Conservation (phyloP, 2,113 vertebrate genomes). For the Dromas ardeola region DNA sequence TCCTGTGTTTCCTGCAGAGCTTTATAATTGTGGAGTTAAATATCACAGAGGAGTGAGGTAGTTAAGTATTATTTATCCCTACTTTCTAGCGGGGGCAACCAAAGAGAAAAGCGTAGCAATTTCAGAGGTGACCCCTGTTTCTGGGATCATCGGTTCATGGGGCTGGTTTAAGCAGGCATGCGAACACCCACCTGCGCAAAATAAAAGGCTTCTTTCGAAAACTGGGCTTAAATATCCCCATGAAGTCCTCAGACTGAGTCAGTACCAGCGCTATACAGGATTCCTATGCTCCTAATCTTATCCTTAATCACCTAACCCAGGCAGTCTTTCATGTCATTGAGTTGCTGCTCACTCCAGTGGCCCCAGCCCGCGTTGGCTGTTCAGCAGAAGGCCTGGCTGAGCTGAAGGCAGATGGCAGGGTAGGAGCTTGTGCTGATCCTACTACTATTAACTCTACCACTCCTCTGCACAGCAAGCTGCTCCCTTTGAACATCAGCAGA, state of each 20-base stretch:
- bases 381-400: slow-evolving; percentile 55
- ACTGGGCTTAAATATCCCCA: background rate
- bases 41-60: background rate
- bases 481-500: slow-evolving; percentile 62
- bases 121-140: background rate
- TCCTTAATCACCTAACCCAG: slow-evolving; percentile 38
- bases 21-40: background rate
- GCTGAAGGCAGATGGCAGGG: slow-evolving; percentile 54
- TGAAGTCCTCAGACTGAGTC: background rate
- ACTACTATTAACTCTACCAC: slow-evolving; percentile 38
- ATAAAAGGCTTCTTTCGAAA: slow-evolving; percentile 17
- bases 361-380: background rate
- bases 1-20: background rate
- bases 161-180: background rate
- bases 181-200: background rate
- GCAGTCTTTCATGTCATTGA: slow-evolving; percentile 33
- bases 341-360: slow-evolving; percentile 30
- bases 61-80: background rate
- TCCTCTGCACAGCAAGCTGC: slow-evolving; percentile 49
- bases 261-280: background rate
- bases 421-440: slow-evolving; percentile 49
- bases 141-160: background rate
- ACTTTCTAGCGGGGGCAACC: background rate
- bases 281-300: background rate
- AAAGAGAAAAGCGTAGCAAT: background rate